Percentiles rank a stretch among this genome's conserved stretches.
Evolutionary conservation across 2,797 vertebrate genomes (phyloP).

Genomic region (Lophotriccus pileatus): DNA sequence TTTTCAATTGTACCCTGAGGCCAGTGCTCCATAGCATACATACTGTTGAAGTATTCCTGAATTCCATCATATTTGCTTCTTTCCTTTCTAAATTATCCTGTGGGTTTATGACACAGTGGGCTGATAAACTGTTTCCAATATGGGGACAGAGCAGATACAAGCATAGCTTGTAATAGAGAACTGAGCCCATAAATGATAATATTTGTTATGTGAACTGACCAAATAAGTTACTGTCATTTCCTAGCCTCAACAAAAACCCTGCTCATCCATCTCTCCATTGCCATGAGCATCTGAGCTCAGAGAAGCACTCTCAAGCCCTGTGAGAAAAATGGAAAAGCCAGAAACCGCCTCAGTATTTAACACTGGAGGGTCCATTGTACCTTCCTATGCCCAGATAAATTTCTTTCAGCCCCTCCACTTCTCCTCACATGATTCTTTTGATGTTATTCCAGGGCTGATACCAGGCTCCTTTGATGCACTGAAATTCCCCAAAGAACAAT

Average conservation of each 20-base stretch:
- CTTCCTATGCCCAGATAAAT: background rate
- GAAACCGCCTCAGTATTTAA: background rate
- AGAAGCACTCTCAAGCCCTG: background rate
- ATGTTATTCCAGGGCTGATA: conserved; percentile 26
- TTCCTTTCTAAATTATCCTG: background rate
- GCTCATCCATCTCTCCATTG: background rate
- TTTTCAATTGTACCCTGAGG: background rate
- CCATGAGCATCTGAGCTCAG: background rate
- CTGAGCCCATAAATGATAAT: background rate
- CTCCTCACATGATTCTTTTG: conserved; percentile 1
- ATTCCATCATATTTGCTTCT: background rate
- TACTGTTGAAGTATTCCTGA: background rate
- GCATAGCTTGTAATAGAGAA: background rate
- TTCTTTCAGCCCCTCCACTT: background rate
- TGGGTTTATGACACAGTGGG: background rate
- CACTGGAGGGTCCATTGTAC: background rate
- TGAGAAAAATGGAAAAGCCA: background rate
- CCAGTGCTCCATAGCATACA: background rate
- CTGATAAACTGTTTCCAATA: background rate
- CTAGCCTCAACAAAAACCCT: background rate
- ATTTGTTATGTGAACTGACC: background rate
- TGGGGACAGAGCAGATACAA: background rate
- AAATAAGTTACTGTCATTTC: background rate
- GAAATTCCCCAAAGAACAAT: conserved; percentile 22
- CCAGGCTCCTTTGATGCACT: conserved; percentile 16